phyloP scores from a whole-genome alignment of 1,140 invertebrate genomes.

The Diprion similis region DNA sequence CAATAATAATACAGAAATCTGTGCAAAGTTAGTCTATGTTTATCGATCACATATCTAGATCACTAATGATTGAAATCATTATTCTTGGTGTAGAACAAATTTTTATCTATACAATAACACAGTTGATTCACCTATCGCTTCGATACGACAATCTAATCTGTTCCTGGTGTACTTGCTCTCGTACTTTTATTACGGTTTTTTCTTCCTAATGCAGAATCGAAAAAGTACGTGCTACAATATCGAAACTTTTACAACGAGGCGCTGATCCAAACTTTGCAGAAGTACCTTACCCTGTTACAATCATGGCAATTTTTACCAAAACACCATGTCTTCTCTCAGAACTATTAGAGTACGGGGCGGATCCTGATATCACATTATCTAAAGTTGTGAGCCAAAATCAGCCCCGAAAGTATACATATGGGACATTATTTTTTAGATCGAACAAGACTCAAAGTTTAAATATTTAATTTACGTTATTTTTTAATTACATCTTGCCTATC shows the following conservation, averaged over 20 bases:
- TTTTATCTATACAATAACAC: too few relatives aligned
- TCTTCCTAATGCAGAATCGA: constrained; percentile 27
- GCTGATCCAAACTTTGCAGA: constrained; percentile 54
- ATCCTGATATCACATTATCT: constrained; percentile 46
- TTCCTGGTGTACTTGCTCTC: too few relatives aligned
- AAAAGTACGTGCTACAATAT: constrained; percentile 49
- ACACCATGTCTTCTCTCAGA: constrained; percentile 47
- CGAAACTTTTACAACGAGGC: constrained; percentile 53
- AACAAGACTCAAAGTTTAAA: too few relatives aligned
- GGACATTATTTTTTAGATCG: too few relatives aligned
- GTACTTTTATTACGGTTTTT: too few relatives aligned
- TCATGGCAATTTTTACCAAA: constrained; percentile 53
- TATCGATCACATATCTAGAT: constrained; percentile 31
- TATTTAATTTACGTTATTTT: too few relatives aligned
- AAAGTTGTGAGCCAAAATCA: not conserved
- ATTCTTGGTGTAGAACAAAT: too few relatives aligned
- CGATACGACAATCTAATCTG: too few relatives aligned
- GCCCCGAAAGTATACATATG: too few relatives aligned
- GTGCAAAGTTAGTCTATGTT: constrained; percentile 37
- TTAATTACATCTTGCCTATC: too few relatives aligned
- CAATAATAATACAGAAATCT: not conserved
- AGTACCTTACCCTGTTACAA: constrained; percentile 57
- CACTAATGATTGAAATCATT: constrained; percentile 32
- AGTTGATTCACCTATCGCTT: too few relatives aligned
- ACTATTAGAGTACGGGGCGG: constrained; percentile 50